These are phyloP conservation scores for Limnephilus rhombicus DNA, from an alignment of 2,888 invertebrate genomes.

Conservation along the genomic window DNA sequence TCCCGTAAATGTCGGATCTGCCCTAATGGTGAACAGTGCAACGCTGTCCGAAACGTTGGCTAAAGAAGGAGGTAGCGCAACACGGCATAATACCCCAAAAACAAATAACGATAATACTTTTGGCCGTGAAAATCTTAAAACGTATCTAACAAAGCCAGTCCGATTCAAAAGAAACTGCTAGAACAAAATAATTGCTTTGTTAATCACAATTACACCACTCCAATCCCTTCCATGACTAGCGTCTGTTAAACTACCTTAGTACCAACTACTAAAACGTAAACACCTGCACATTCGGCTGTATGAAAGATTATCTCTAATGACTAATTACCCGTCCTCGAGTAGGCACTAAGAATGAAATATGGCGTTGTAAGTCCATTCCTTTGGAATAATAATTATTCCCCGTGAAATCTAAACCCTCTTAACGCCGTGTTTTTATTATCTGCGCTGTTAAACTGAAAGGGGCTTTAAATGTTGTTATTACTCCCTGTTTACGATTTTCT, in stretches of 20 bases:
- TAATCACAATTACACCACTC: neutral
- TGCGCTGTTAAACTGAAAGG: conserved; percentile 34
- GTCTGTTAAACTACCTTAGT: neutral
- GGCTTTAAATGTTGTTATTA: conserved; percentile 43
- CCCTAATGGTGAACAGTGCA: too few species aligned
- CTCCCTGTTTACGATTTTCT: conserved; percentile 42
- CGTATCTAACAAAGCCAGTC: too few species aligned
- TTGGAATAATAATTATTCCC: conserved; percentile 31
- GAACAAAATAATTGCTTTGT: neutral
- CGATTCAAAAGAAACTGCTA: neutral
- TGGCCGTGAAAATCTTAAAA: too few species aligned
- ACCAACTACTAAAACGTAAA: neutral
- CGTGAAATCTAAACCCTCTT: conserved; percentile 40
- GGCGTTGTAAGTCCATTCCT: conserved; percentile 20
- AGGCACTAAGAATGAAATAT: conserved; percentile 40
- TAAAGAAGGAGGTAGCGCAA: too few species aligned
- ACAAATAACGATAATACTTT: too few species aligned
- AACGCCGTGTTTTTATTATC: conserved; percentile 43
- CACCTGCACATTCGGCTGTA: neutral
- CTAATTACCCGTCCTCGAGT: conserved; percentile 26
- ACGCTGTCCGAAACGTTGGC: too few species aligned
- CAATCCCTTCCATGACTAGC: neutral
- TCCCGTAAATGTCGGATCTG: too few species aligned
- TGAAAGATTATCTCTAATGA: conserved; percentile 34
- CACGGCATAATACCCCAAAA: too few species aligned